Conservation (phyloP, 2,113 vertebrate genomes). For the Romanogobio albipinnatus region DNA sequence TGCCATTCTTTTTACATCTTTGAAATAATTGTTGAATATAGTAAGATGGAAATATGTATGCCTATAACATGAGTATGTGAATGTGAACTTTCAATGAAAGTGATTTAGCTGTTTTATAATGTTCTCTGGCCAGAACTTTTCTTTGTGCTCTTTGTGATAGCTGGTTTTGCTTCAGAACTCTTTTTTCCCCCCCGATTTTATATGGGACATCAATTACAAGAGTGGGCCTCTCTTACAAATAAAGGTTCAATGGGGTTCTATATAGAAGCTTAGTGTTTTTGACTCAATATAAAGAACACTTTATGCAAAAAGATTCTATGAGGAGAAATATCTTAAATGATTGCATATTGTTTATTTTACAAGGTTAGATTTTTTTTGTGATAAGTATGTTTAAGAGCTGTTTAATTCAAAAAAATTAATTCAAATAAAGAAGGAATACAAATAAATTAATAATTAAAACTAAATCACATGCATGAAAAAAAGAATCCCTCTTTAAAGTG, state of each 20-base stretch:
- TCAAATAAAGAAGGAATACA: background rate
- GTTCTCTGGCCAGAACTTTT: background rate
- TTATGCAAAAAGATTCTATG: too few species aligned
- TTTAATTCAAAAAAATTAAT: too few species aligned
- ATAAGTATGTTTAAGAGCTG: too few species aligned
- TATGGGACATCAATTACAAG: background rate
- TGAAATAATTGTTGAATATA: background rate
- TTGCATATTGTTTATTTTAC: too few species aligned
- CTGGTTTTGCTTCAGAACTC: background rate
- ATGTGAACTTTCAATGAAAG: background rate
- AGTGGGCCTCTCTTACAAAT: background rate
- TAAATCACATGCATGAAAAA: background rate
- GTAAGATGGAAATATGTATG: background rate
- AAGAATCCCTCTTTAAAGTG: too few species aligned
- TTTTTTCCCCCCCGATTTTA: background rate
- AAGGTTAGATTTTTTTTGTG: too few species aligned
- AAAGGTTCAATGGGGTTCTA: too few species aligned
- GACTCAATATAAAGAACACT: too few species aligned
- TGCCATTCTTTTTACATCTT: background rate
- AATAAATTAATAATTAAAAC: background rate
- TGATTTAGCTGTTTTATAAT: background rate
- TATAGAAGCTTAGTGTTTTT: too few species aligned
- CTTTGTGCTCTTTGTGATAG: background rate
- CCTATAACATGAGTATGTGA: background rate
- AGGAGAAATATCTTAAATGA: too few species aligned